phyloP scores from a whole-genome alignment of 2,888 invertebrate species.

The Digitonthophagus gazella region DNA sequence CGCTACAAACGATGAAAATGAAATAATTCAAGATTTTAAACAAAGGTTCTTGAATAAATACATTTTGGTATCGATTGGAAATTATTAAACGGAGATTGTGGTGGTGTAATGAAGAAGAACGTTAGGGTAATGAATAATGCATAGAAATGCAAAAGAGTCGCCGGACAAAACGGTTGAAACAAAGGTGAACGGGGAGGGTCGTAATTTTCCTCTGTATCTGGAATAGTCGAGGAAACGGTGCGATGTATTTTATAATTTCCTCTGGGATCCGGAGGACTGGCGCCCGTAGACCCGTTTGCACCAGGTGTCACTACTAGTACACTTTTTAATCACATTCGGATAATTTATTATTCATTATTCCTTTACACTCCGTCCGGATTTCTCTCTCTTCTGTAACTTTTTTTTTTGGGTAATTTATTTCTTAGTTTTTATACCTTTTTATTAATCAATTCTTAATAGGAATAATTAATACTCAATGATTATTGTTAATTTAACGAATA shows the following conservation, averaged over 20 bases:
- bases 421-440: not conserved
- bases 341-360: constrained; percentile 34
- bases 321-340: constrained; percentile 36
- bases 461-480: no score
- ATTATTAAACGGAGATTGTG: not conserved
- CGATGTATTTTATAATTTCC: constrained; percentile 51
- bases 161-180: not conserved
- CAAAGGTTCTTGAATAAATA: no score
- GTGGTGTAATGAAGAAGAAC: no score
- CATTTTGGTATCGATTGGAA: not conserved
- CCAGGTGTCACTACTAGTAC: constrained; percentile 38
- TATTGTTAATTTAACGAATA: no score
- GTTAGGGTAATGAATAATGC: not conserved
- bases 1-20: not conserved
- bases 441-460: no score
- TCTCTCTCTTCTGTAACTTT: not conserved
- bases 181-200: constrained; percentile 14
- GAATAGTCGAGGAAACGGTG: constrained; percentile 35
- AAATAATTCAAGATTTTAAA: not conserved
- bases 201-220: constrained; percentile 43
- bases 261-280: constrained; percentile 42
- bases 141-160: not conserved
- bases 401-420: not conserved
- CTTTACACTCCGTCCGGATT: constrained; percentile 2
- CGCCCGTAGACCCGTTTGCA: constrained; percentile 31